Evolutionary conservation across 1,140 invertebrate genomes (phyloP).

Genomic region (Drosophila auraria): DNA sequence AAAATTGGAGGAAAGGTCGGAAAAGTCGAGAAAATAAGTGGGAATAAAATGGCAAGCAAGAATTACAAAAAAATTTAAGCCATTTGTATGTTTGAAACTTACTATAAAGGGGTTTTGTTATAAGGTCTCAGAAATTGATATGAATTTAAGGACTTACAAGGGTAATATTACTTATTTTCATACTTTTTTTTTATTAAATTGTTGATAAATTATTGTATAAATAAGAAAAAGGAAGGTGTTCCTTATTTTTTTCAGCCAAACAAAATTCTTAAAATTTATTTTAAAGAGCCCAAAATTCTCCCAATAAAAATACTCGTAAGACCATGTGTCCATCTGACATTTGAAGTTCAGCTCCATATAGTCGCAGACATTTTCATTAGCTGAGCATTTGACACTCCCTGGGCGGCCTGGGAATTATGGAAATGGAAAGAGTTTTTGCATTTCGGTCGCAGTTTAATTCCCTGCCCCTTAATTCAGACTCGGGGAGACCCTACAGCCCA

Average conservation of each 20-base stretch:
- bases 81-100: neutral
- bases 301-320: neutral
- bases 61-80: neutral
- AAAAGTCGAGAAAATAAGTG: neutral
- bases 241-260: too few species aligned
- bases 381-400: conserved; percentile 8
- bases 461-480: neutral
- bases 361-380: conserved; percentile 15
- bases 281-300: neutral
- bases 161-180: neutral
- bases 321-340: neutral
- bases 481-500: neutral
- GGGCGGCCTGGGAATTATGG: conserved; percentile 9
- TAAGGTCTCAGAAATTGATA: too few species aligned
- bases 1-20: neutral
- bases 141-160: too few species aligned
- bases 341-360: conserved; percentile 20
- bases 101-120: too few species aligned
- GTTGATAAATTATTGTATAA: too few species aligned
- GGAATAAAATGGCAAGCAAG: neutral
- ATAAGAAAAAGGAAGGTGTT: neutral
- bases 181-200: neutral
- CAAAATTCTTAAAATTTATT: too few species aligned
- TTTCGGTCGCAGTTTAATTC: conserved; percentile 40
- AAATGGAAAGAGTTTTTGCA: conserved; percentile 34